Percentiles rank a stretch among this genome's conserved stretches.
Conservation (phyloP, 2,888 invertebrate genomes). For the Drosophila antonietae region DNA sequence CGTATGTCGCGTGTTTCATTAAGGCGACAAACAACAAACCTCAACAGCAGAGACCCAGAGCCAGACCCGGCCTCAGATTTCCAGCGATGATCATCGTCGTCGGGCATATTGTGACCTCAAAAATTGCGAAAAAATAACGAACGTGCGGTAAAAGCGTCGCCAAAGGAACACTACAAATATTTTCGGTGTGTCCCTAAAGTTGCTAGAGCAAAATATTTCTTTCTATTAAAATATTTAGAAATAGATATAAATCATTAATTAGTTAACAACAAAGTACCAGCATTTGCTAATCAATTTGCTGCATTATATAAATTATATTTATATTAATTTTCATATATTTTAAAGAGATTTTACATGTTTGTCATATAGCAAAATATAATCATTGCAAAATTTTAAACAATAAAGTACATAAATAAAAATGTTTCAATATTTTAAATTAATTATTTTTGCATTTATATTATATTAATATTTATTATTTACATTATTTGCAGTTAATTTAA, state of each 20-base stretch:
- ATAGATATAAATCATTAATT: neutral
- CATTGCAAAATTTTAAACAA: too few species aligned
- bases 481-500: too few species aligned
- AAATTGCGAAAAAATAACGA: conserved; percentile 78
- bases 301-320: too few species aligned
- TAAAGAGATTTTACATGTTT: too few species aligned
- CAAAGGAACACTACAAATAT: conserved; percentile 63
- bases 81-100: conserved; percentile 75
- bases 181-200: neutral
- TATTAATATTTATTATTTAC: too few species aligned
- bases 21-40: conserved; percentile 78
- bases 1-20: conserved; percentile 80
- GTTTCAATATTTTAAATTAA: too few species aligned
- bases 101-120: conserved; percentile 77
- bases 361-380: too few species aligned
- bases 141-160: conserved; percentile 81
- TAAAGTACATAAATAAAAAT: too few species aligned
- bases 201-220: too few species aligned
- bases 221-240: neutral
- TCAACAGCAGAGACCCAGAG: conserved; percentile 46
- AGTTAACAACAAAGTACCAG: neutral
- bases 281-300: too few species aligned
- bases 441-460: too few species aligned
- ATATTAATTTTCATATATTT: too few species aligned
- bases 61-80: conserved; percentile 71